phyloP scores from a whole-genome alignment of 2,888 invertebrate species.

The Labia minor region DNA sequence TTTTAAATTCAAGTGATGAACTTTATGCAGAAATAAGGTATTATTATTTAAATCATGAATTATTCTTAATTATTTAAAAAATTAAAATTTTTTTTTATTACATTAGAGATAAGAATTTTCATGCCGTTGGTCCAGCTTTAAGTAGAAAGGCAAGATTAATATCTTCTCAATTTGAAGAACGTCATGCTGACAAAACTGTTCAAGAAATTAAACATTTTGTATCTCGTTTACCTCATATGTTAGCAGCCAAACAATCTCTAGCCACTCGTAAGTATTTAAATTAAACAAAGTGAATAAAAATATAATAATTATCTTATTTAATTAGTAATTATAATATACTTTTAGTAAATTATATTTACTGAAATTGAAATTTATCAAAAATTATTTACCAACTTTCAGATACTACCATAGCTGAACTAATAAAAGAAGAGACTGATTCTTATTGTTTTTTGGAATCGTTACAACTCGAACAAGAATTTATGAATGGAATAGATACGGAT shows the following conservation, averaged over 20 bases:
- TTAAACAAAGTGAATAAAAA: too few relatives aligned
- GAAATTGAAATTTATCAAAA: background rate
- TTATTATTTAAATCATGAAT: constrained; percentile 15
- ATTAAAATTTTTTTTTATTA: constrained; percentile 17
- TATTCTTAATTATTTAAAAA: constrained; percentile 13
- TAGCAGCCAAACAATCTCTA: constrained; percentile 77
- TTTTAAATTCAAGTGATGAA: constrained; percentile 81
- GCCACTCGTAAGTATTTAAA: constrained; percentile 44
- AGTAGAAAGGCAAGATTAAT: constrained; percentile 79
- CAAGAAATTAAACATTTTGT: constrained; percentile 92
- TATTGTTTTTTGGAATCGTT: constrained; percentile 68
- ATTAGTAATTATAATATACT: background rate
- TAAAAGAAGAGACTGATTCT: constrained; percentile 71
- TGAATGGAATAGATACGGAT: constrained; percentile 85
- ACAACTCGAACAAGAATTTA: constrained; percentile 81
- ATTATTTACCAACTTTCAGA: too few relatives aligned
- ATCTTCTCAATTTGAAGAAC: constrained; percentile 72
- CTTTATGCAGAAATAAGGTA: constrained; percentile 68
- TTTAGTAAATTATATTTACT: background rate
- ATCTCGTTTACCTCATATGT: constrained; percentile 72
- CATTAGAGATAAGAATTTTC: constrained; percentile 81
- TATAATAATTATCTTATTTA: constrained; percentile 17
- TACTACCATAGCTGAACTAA: constrained; percentile 85
- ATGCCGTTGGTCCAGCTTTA: constrained; percentile 74
- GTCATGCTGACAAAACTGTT: constrained; percentile 77